Percentiles rank a stretch among this genome's conserved stretches.
Conservation (phyloP, 2,797 vertebrate genomes). For the Danio tinwini region DNA sequence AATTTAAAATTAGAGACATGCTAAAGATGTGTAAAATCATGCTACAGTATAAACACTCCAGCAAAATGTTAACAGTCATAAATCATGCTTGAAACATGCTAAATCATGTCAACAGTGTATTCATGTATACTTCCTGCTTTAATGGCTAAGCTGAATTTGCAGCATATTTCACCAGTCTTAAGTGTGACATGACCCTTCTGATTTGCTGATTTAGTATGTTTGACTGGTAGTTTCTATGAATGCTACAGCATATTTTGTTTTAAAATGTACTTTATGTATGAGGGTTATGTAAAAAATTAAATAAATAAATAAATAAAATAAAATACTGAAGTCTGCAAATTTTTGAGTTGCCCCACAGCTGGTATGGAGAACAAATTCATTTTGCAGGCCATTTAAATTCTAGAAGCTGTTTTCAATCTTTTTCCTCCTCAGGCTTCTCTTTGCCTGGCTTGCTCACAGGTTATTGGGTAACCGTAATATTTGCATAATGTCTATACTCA, state of each 20-base stretch:
- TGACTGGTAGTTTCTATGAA: neutral
- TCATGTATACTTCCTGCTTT: no score
- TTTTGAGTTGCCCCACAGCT: slow-evolving; percentile 1
- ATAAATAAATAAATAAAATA: neutral
- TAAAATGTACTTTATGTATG: neutral
- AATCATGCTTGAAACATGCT: no score
- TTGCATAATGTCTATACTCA: slow-evolving; percentile 55
- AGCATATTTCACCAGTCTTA: neutral
- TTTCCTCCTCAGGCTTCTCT: slow-evolving; percentile 37
- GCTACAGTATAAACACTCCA: no score
- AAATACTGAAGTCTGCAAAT: neutral
- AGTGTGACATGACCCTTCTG: neutral
- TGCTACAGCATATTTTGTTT: neutral
- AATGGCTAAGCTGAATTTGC: neutral
- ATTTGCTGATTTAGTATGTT: neutral
- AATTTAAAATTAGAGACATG: no score
- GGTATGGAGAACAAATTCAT: slow-evolving; percentile 42
- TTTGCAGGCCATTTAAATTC: slow-evolving; percentile 61
- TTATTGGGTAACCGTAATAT: slow-evolving; percentile 53
- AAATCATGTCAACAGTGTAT: no score
- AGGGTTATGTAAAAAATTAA: neutral
- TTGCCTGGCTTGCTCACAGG: slow-evolving; percentile 40
- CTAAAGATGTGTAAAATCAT: no score
- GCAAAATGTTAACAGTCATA: no score
- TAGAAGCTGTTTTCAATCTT: slow-evolving; percentile 53